Base-by-base conservation (phyloP, 2,888 invertebrate genomes). In the Cheilosia pagana region DNA sequence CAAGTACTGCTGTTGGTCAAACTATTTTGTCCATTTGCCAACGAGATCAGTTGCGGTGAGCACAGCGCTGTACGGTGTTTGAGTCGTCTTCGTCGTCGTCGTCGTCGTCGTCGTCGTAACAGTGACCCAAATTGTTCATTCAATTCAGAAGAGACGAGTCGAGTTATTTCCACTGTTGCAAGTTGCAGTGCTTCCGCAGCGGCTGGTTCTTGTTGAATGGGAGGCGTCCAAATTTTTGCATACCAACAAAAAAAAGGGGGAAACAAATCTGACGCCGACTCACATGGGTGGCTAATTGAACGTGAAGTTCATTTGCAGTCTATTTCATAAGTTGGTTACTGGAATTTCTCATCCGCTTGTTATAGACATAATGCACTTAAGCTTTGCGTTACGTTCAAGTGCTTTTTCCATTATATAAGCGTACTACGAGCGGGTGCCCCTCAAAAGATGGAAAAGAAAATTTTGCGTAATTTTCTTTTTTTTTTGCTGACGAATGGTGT, bases 281-380 rank as follows among this genome's bases (percentile, higher is more conserved):
- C 31, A 53, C 19, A 10, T n/a, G 25, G 62, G 41, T 76, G 71
- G 43, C 76, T 81, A 85, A 85, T 85, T 85, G 85, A 76, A 70
- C 85, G 81, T 85, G 81, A 75, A 53, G 45, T 50, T 81, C 75
- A 67, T 85, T 85, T 59, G 70, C 70, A 85, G 85, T 81, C 85
- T 85, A 71, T 81, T 85, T 85, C 75, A 53, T 85, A 85, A 71
- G 81, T 85, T 81, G 85, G 85, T 85, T 85, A 85, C 71, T 81
- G 50, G 76, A 60, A 53, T 83, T 55, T 14, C 52, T 70, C 67
- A 25, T 57, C 2, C 43, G 45, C 16, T 12, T 45, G 21, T 50
- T 57, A 55, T 25, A 39, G 72, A 57, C 59, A 60, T 53, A 70
- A 70, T 62, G 77, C 68, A 62, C 62, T 77, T 23, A 50, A 21